A percentile compares a stretch with the other conserved stretches of the same genome.
Conservation (phyloP, 2,888 invertebrate genomes). For the Stenodera caucasica region DNA sequence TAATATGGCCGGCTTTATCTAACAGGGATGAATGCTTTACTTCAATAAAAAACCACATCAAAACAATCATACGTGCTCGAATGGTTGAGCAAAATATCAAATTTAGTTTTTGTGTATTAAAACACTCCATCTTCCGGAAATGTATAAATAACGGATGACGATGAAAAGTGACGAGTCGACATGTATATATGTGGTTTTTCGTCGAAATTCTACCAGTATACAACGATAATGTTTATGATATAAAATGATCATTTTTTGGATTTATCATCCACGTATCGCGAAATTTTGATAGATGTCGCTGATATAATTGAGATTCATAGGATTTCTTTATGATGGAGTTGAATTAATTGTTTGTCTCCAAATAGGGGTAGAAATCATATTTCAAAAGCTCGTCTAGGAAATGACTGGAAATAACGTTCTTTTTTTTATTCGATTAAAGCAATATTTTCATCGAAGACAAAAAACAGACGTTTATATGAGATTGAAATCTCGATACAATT, state of each 20-base stretch:
- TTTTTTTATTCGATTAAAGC: constrained; percentile 19
- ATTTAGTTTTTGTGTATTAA: constrained; percentile 31
- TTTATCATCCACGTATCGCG: constrained; percentile 10
- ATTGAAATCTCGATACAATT: constrained; percentile 29
- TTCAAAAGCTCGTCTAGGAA: constrained; percentile 17
- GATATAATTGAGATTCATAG: too few relatives aligned
- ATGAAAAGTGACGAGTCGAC: constrained; percentile 36
- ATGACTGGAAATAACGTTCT: constrained; percentile 27
- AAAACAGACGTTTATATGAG: constrained; percentile 23
- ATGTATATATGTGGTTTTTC: constrained; percentile 31
- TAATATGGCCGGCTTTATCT: not conserved
- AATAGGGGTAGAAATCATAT: constrained; percentile 8
- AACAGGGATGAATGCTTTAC: constrained; percentile 12
- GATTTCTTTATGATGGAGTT: too few relatives aligned
- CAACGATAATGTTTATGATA: constrained; percentile 14
- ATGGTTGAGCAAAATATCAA: constrained; percentile 27
- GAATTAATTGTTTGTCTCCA: constrained; percentile 3
- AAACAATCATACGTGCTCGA: not conserved
- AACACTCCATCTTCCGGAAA: constrained; percentile 29
- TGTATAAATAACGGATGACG: constrained; percentile 30
- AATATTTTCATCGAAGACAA: constrained; percentile 20
- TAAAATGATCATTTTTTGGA: constrained; percentile 10
- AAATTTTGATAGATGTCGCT: not conserved
- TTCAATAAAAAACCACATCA: constrained; percentile 1
- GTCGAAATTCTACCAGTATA: constrained; percentile 12